Percentiles rank a stretch among this genome's conserved stretches.
Evolutionary conservation across 2,113 vertebrate genomes (phyloP).

Genomic region (Progne subis): DNA sequence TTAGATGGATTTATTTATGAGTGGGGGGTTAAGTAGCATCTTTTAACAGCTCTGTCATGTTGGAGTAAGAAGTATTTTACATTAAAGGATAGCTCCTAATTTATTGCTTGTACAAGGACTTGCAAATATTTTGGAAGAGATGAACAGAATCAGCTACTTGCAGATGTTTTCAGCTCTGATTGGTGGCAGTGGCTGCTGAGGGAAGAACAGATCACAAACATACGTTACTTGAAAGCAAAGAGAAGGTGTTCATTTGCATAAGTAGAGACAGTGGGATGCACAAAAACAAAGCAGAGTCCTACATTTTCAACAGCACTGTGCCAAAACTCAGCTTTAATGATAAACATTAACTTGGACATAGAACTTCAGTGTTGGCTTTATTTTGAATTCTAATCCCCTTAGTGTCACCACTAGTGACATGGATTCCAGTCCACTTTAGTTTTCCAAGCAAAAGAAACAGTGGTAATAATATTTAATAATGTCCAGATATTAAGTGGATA

Average conservation of each 20-base stretch:
- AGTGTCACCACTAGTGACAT: neutral
- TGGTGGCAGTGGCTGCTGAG: neutral
- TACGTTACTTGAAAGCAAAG: neutral
- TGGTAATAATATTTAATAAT: neutral
- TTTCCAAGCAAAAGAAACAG: neutral
- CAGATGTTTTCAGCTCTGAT: neutral
- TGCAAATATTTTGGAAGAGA: neutral
- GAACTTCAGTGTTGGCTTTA: neutral
- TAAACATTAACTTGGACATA: neutral
- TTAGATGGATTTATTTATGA: neutral
- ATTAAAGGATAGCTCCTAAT: neutral
- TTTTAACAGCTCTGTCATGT: neutral
- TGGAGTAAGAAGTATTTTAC: neutral
- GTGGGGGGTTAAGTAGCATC: too few species aligned
- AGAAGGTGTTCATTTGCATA: neutral
- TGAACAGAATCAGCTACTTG: neutral
- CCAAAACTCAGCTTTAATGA: neutral
- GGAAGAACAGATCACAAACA: neutral
- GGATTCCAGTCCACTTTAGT: neutral
- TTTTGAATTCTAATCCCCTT: neutral
- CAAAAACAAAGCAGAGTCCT: neutral
- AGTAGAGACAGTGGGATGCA: neutral
- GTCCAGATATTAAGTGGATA: neutral
- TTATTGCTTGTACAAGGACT: neutral
- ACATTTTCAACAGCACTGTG: neutral